Conservation (phyloP, 2,113 vertebrate genomes). For the Megalops atlanticus region DNA sequence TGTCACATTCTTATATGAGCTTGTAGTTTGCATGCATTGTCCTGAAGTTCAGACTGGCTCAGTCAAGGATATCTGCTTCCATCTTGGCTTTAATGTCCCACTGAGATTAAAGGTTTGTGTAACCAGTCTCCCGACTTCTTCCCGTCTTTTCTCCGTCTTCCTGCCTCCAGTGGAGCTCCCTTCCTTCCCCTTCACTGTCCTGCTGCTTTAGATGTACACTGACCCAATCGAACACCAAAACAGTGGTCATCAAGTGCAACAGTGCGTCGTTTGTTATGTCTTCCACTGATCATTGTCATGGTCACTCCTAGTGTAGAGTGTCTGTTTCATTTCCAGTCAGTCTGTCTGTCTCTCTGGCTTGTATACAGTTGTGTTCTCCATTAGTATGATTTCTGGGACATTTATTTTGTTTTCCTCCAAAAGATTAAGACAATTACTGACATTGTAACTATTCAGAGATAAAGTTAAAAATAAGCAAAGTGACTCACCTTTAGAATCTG, state of each 20-base stretch:
- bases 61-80: not conserved
- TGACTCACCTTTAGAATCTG: too few relatives aligned
- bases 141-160: not conserved
- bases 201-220: not conserved
- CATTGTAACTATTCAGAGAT: too few relatives aligned
- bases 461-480: too few relatives aligned
- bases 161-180: not conserved
- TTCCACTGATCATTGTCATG: not conserved
- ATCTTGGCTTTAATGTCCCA: not conserved
- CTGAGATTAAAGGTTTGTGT: not conserved
- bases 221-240: not conserved
- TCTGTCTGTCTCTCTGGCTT: not conserved
- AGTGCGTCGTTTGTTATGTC: not conserved
- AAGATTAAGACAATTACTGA: not conserved
- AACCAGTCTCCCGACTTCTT: not conserved
- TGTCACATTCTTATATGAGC: not conserved
- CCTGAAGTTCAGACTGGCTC: not conserved
- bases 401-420: slow-evolving; percentile 13
- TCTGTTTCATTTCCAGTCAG: slow-evolving; percentile 13
- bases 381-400: not conserved
- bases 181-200: not conserved
- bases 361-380: slow-evolving; percentile 20
- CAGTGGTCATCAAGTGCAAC: not conserved
- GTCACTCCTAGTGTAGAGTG: not conserved
- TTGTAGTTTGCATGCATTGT: slow-evolving; percentile 5